phyloP scores from a whole-genome alignment of 2,113 vertebrate genomes.

The Plecturocebus donacophilus region DNA sequence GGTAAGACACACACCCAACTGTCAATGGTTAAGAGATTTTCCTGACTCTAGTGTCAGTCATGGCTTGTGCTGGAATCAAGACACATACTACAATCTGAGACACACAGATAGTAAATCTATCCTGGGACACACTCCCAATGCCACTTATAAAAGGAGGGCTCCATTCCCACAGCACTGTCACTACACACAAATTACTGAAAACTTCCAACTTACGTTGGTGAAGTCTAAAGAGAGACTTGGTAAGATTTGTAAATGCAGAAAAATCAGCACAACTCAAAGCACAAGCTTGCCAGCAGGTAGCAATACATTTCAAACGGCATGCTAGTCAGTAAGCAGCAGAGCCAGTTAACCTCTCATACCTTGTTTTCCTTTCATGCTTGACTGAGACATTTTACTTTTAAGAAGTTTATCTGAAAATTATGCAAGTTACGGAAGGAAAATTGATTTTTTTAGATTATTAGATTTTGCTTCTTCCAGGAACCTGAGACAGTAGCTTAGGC shows the following conservation, averaged over 20 bases:
- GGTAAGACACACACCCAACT: neutral
- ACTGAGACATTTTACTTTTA: neutral
- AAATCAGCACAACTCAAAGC: neutral
- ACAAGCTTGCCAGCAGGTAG: neutral
- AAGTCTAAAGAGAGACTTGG: neutral
- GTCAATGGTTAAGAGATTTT: too few species aligned
- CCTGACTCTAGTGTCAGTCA: neutral
- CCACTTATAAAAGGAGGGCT: neutral
- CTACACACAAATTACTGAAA: neutral
- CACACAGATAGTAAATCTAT: neutral
- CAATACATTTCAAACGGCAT: neutral
- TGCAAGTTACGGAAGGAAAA: neutral
- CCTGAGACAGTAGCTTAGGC: neutral
- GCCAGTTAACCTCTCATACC: neutral
- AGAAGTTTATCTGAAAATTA: conserved; percentile 14
- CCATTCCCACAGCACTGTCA: neutral
- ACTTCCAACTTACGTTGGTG: neutral
- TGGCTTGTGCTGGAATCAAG: neutral
- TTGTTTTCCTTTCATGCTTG: conserved; percentile 1
- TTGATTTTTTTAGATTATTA: neutral
- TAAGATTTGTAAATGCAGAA: neutral
- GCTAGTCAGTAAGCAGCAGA: neutral
- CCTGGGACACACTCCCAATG: neutral
- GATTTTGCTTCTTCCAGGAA: neutral
- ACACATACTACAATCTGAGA: neutral